phyloP scores from a whole-genome alignment of 2,888 invertebrate species.

The Apamea monoglypha region DNA sequence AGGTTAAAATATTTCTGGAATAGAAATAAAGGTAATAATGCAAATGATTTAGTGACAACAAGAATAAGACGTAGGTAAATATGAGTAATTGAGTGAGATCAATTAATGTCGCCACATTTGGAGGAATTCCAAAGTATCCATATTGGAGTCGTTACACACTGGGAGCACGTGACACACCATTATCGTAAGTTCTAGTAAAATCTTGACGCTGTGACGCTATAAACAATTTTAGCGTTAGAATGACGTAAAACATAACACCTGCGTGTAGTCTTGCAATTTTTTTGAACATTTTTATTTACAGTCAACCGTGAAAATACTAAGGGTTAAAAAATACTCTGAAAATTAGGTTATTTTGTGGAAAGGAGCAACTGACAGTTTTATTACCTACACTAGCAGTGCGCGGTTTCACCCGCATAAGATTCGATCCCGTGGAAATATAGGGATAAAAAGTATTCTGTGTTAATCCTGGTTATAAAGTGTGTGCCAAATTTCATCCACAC shows the following conservation, averaged over 20 bases:
- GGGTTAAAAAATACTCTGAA: neutral
- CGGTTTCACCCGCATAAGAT: no score
- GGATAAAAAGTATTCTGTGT: no score
- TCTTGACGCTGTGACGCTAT: neutral
- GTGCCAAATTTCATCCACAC: no score
- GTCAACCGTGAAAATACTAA: no score
- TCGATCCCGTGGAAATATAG: no score
- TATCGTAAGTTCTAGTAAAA: neutral
- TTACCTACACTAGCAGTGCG: no score
- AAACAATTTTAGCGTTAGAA: neutral
- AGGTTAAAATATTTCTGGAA: neutral
- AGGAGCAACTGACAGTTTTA: neutral
- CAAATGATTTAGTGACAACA: conserved; percentile 1
- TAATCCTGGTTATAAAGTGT: no score
- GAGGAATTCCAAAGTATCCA: conserved; percentile 42
- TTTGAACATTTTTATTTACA: neutral
- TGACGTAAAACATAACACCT: neutral
- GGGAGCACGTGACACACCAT: neutral
- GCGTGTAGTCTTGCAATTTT: neutral
- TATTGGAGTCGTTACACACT: conserved; percentile 5
- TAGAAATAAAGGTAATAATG: neutral
- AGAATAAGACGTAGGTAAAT: conserved; percentile 11
- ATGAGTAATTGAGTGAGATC: conserved; percentile 27
- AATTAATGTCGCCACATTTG: conserved; percentile 35
- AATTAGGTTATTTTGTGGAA: neutral